A percentile compares a stretch with the other conserved stretches of the same genome.
These are phyloP conservation scores for Muntiacus reevesi DNA, from an alignment of 2,113 vertebrate species.

Conservation along the genomic window DNA sequence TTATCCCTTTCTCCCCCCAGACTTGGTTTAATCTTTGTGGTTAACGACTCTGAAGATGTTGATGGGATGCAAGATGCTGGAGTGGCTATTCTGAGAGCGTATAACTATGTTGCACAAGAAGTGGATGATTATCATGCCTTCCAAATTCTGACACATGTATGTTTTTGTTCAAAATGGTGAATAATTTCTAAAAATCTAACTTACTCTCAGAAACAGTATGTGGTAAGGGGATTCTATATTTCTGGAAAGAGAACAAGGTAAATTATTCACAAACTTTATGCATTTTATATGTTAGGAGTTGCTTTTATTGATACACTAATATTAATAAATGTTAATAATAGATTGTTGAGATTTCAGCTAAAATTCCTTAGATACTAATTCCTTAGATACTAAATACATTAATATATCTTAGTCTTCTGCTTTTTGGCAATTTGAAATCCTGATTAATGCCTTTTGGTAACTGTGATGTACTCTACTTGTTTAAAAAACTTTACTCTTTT, in stretches of 20 bases:
- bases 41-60: constrained; percentile 89
- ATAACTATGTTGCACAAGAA: constrained; percentile 94
- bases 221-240: not conserved
- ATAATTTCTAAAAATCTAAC: not conserved
- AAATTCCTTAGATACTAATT: not conserved
- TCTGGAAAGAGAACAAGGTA: not conserved
- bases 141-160: constrained; percentile 90
- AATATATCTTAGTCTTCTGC: not conserved
- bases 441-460: not conserved
- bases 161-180: constrained; percentile 65
- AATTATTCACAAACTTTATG: not conserved
- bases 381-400: not conserved
- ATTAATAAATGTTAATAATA: not conserved
- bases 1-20: constrained; percentile 62
- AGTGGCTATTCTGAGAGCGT: constrained; percentile 92
- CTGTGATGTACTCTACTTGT: not conserved
- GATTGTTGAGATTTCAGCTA: not conserved
- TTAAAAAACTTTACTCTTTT: not conserved
- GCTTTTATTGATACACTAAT: not conserved
- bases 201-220: not conserved
- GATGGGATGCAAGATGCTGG: constrained; percentile 94
- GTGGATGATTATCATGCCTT: constrained; percentile 92
- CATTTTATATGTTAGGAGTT: not conserved
- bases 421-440: not conserved
- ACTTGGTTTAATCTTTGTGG: constrained; percentile 95